Base-by-base conservation (phyloP, 2,113 vertebrate species). In the Brachyistius frenatus region DNA sequence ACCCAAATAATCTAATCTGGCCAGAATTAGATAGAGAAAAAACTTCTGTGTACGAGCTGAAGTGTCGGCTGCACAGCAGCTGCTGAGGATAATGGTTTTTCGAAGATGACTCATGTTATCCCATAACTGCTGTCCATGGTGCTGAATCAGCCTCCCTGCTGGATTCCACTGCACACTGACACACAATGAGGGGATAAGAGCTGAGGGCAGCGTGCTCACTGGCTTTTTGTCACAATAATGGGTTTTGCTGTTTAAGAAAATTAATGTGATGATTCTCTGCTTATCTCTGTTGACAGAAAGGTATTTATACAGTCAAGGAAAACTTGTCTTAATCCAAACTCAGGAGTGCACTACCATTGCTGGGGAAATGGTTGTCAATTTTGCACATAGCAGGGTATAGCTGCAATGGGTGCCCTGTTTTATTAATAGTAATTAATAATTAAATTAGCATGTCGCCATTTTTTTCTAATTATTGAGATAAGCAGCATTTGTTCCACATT, bases 81-180 rank as follows among this genome's bases (percentile, higher is more conserved):
- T 54, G 31, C 68, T 9, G 7, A 16, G 54, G 35, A 57, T 53
- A 65, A 50, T 66, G 54, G 3, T 10, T 71, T 55, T 55, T 62
- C 36, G 41, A 57, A 50, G 44, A 52, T 67, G 54, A 70, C 46
- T 31, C 13, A 52, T 58, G 67, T 64, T 8, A 30, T 36, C n/a
- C 61, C 31, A 5, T 1, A 11, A 69, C 50, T 11, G 75, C 82
- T 87, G 87, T 89, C 80, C 73, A 1, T 72, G 80, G 80, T 89
- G 60, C 89, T 89, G 87, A 84, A 61, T 86, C 72, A 84, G 64
- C 64, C 62, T 69, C 57, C 73, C 46, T 65, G 15, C 30, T 3
- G 80, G 64, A 83, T 83, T 68, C 68, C 39, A 5, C 58, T 54
- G 58, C 37, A 56, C 23, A 32, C 60, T 57, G 50, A 67, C 54